Base-by-base conservation (phyloP, 2,797 vertebrate species). In the Columba guinea region DNA sequence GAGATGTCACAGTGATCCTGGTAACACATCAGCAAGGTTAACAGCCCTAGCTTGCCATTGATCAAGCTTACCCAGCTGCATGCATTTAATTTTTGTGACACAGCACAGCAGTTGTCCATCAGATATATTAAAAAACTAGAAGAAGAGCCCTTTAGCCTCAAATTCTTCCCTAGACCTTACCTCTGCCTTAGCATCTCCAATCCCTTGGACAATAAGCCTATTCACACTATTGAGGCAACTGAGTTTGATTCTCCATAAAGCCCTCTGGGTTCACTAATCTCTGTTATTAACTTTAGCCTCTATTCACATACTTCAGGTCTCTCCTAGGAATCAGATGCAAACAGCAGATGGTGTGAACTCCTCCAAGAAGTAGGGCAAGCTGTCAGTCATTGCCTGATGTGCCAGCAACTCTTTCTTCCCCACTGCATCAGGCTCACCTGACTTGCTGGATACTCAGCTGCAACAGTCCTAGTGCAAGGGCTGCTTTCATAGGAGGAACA, bases 401-500 rank as follows among this genome's bases (percentile, higher is more conserved):
- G 39, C 30, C 71, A 82, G 89, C 63, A 51, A 5, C 26, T 11
- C 8, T 34, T 39, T 17, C 22, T 46, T 84, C 35, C 24, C 35
- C 4, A 1, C 12, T n/a, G 30, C 71, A 5, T 1, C 5, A 52
- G 24, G 30, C 16, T 89, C 48, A 53, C 17, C 55, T 39, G 56
- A 79, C 30, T 8, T 41, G 5, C 48, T 32, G 56, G 41, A 35
- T 4, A 19, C 6, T n/a, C 39, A 26, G 16, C 37, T 83, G 32
- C 63, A 79, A n/a, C 24, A 80, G 53, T 7, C 34, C 4, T 7
- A 80, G 17, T 4, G 13, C 34, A 65, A 51, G 44, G 41, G 18
- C 39, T 75, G 13, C 28, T 20, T 20, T 71, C 55, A 23, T 0
- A 73, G 41, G 24, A n/a, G 15, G 2, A 24, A 8, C 1, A 0